Conservation (phyloP, 2,888 invertebrate genomes). For the Andrena bicolor region DNA sequence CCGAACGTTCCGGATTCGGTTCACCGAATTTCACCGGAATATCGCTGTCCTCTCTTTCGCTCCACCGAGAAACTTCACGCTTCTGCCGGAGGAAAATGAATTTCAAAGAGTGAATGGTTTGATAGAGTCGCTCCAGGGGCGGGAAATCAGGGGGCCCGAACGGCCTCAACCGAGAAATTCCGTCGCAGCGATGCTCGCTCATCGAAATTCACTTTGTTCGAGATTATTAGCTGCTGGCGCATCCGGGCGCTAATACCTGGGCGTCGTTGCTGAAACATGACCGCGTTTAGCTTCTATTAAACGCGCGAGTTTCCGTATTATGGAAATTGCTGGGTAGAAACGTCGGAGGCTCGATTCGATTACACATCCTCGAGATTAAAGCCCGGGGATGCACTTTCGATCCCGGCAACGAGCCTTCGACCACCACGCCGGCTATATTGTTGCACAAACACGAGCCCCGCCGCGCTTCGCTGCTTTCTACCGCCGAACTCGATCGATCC, state of each 20-base stretch:
- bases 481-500: slow-evolving; percentile 42
- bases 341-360: slow-evolving; percentile 34
- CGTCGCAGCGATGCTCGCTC: neutral
- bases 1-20: slow-evolving; percentile 73
- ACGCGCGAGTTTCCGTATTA: slow-evolving; percentile 47
- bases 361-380: slow-evolving; percentile 46
- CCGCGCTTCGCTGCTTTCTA: slow-evolving; percentile 62
- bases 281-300: slow-evolving; percentile 50
- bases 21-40: slow-evolving; percentile 72
- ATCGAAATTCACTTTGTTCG: neutral
- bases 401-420: slow-evolving; percentile 36
- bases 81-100: slow-evolving; percentile 25
- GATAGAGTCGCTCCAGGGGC: neutral
- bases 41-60: slow-evolving; percentile 43
- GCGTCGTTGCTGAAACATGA: slow-evolving; percentile 9
- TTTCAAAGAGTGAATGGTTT: neutral
- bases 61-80: slow-evolving; percentile 22
- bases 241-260: neutral
- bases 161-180: neutral
- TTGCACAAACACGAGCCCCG: slow-evolving; percentile 58
- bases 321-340: slow-evolving; percentile 43
- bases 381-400: slow-evolving; percentile 63
- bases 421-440: slow-evolving; percentile 43
- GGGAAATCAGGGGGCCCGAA: neutral
- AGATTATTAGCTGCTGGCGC: neutral